Evolutionary conservation across 1,140 invertebrate genomes (phyloP).

Genomic region (Drosophila eugracilis): DNA sequence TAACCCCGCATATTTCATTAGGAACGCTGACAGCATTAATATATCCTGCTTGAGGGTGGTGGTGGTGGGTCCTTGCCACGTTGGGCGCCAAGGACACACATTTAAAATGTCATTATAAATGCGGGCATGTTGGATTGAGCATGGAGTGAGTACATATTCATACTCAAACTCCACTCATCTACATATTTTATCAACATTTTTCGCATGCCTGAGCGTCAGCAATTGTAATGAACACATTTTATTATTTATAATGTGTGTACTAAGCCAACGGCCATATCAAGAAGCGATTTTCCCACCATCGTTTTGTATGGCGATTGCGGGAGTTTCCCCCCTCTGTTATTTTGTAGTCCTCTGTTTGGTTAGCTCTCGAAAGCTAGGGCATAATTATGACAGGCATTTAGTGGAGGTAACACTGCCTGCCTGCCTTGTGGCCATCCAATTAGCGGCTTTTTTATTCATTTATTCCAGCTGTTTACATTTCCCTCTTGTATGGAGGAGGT

Average conservation of each 20-base stretch:
- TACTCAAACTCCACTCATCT: conserved; percentile 28
- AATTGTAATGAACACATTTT: conserved; percentile 75
- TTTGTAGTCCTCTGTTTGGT: conserved; percentile 21
- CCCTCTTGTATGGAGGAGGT: conserved; percentile 5
- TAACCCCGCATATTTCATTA: conserved; percentile 44
- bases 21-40: conserved; percentile 63
- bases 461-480: conserved; percentile 48
- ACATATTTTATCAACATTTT: conserved; percentile 76
- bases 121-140: conserved; percentile 48
- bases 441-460: conserved; percentile 56
- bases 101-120: conserved; percentile 80
- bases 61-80: conserved; percentile 21
- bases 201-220: conserved; percentile 72
- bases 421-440: conserved; percentile 53
- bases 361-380: conserved; percentile 38
- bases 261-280: conserved; percentile 9
- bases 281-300: conserved; percentile 12
- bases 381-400: conserved; percentile 72
- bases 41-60: too few relatives aligned
- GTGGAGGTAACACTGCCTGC: conserved; percentile 5
- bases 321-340: conserved; percentile 3
- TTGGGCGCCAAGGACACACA: conserved; percentile 65
- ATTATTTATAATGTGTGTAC: conserved; percentile 70
- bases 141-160: neutral
- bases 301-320: neutral